Base-by-base conservation (phyloP, 2,113 vertebrate species). In the Oreochromis tanganicae region DNA sequence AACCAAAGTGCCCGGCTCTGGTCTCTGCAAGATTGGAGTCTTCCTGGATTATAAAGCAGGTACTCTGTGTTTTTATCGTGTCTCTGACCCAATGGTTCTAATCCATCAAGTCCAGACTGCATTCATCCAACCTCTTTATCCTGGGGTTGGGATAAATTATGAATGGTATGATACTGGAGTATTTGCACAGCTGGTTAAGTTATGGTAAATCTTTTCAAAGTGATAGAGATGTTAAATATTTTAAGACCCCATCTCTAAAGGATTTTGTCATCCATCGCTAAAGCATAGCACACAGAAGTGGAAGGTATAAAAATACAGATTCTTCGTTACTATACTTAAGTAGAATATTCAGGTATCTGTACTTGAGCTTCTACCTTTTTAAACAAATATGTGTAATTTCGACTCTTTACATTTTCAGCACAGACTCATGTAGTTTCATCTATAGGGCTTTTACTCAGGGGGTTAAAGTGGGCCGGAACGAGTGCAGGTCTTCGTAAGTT, bases 131-230 rank as follows among this genome's bases (percentile, higher is more conserved):
- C 85, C 89, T 4, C 80, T 87, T 2, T 14, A 82, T 46, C 17
- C 85, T 3, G 41, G 68, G 7, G 5, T 75, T 1, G 84, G 86
- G 3, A n/a, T 88, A 32, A 29, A 81, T 8, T 89, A 82, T 36
- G n/a, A 84, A 48, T 88, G 89, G 75, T 84, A 84, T 21, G 86
- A 88, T 36, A 2, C 10, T 27, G 75, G 82, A 55, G 82, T 87
- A n/a, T 87, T 89, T 73, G 85, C 80, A 87, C 55, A 88, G 66
- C 38, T 88, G 5, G 50, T 50, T 27, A 81, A 81, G 48, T 48
- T 86, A 14, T 61, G 24, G 54, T 12, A 54, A 79, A 32, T 34
- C 29, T 11, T 14, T 52, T 24, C 12, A 1, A 13, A 71, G 19
- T 71, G n/a, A 21, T 24, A 21, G 19, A 71, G 12, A 71, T 71